phyloP scores from a whole-genome alignment of 2,888 invertebrate species.

The Petrolisthes manimaculis region DNA sequence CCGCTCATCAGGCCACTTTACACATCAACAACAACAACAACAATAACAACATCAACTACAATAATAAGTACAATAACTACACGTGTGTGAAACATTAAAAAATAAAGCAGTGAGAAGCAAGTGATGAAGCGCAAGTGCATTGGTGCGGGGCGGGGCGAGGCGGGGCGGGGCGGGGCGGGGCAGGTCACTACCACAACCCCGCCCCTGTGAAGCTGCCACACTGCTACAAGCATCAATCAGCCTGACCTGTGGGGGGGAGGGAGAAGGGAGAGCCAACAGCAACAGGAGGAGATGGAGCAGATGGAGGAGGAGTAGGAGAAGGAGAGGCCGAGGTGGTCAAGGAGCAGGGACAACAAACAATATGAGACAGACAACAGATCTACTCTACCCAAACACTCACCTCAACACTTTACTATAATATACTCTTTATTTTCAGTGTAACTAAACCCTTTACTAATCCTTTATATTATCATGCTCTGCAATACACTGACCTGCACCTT shows the following conservation, averaged over 20 bases:
- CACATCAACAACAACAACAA: conserved; percentile 20
- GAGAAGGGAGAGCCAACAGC: conserved; percentile 17
- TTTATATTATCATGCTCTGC: too few species aligned
- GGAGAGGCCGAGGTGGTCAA: not conserved
- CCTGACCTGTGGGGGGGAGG: conserved; percentile 8
- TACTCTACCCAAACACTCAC: not conserved
- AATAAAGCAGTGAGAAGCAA: conserved; percentile 8
- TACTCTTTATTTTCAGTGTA: too few species aligned
- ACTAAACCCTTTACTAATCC: too few species aligned
- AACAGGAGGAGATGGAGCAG: not conserved
- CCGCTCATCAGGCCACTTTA: conserved; percentile 29
- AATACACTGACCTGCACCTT: too few species aligned
- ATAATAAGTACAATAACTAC: not conserved
- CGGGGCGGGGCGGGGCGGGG: conserved; percentile 5
- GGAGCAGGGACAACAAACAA: not conserved
- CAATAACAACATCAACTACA: conserved; percentile 13
- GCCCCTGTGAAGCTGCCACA: conserved; percentile 15
- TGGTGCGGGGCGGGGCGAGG: conserved; percentile 14
- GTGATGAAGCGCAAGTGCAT: not conserved
- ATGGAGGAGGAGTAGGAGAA: not conserved
- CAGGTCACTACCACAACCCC: conserved; percentile 1
- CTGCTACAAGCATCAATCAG: conserved; percentile 14
- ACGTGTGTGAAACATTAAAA: not conserved
- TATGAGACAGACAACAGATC: not conserved
- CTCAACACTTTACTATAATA: too few species aligned